Percentiles rank a stretch among this genome's conserved stretches.
Conservation (phyloP, 2,888 invertebrate species). For the Aethes cnicana region DNA sequence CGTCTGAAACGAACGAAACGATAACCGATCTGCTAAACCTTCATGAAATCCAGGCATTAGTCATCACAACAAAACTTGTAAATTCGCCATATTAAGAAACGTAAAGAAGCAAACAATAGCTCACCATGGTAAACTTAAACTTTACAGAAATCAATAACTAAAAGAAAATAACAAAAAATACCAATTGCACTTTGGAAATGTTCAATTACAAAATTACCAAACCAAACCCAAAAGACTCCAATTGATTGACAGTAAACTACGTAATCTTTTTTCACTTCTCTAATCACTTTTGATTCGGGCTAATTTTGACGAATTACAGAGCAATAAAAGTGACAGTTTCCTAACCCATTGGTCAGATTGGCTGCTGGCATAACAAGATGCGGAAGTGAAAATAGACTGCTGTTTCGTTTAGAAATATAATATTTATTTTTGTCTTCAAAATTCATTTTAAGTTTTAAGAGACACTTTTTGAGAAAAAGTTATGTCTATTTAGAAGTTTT, state of each 20-base stretch:
- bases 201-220: slow-evolving; percentile 34
- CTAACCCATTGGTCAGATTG: slow-evolving; percentile 11
- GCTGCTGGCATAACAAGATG: background rate
- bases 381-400: slow-evolving; percentile 6
- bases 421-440: too few relatives aligned
- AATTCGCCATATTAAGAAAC: slow-evolving; percentile 9
- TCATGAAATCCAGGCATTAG: slow-evolving; percentile 64
- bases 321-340: background rate
- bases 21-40: slow-evolving; percentile 39
- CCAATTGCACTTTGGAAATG: slow-evolving; percentile 33
- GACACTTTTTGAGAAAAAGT: too few relatives aligned
- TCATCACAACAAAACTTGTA: slow-evolving; percentile 66
- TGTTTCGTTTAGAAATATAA: slow-evolving; percentile 17
- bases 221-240: slow-evolving; percentile 31
- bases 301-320: slow-evolving; percentile 19
- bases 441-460: background rate
- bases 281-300: background rate
- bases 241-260: slow-evolving; percentile 32
- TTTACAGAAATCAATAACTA: slow-evolving; percentile 35
- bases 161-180: slow-evolving; percentile 38
- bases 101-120: slow-evolving; percentile 24
- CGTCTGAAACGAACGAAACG: slow-evolving; percentile 83
- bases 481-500: too few relatives aligned
- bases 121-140: slow-evolving; percentile 52
- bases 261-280: slow-evolving; percentile 18